phyloP scores from a whole-genome alignment of 2,113 vertebrate species.

The Oncorhynchus tshawytscha region DNA sequence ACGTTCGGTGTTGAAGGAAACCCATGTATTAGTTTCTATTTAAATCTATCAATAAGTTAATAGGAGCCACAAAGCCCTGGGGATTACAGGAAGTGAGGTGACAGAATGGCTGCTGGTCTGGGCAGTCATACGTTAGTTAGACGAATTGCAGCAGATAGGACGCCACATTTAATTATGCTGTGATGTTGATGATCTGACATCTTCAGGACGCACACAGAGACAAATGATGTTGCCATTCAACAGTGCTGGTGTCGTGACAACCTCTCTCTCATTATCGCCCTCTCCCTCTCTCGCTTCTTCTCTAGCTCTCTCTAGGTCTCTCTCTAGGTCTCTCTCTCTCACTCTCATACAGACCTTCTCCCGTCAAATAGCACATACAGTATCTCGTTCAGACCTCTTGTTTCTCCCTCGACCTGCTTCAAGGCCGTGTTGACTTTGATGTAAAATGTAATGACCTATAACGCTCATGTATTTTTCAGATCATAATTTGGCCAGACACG shows the following conservation, averaged over 20 bases:
- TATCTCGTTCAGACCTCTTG: background rate
- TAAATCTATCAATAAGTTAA: conserved; percentile 39
- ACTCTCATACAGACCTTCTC: conserved; percentile 2
- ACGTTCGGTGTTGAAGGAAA: background rate
- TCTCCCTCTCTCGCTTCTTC: conserved; percentile 28
- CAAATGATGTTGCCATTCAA: conserved; percentile 63
- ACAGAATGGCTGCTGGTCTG: conserved; percentile 43
- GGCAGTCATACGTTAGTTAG: conserved; percentile 13
- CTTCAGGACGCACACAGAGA: conserved; percentile 49
- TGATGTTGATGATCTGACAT: conserved; percentile 38
- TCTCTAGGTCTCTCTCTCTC: background rate
- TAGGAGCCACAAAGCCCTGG: conserved; percentile 14
- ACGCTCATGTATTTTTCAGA: background rate
- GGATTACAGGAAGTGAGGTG: background rate
- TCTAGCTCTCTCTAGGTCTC: background rate
- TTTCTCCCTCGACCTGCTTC: background rate
- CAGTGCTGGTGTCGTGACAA: conserved; percentile 60
- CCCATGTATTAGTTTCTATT: conserved; percentile 40
- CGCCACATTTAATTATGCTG: conserved; percentile 60
- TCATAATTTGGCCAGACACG: background rate
- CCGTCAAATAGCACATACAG: background rate
- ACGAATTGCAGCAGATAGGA: conserved; percentile 56
- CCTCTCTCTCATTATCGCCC: conserved; percentile 48
- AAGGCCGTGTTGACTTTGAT: background rate
- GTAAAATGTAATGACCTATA: background rate